A percentile compares a stretch with the other conserved stretches of the same genome.
phyloP scores from a whole-genome alignment of 2,888 invertebrate species.

The Drosophila quasianomalipes region DNA sequence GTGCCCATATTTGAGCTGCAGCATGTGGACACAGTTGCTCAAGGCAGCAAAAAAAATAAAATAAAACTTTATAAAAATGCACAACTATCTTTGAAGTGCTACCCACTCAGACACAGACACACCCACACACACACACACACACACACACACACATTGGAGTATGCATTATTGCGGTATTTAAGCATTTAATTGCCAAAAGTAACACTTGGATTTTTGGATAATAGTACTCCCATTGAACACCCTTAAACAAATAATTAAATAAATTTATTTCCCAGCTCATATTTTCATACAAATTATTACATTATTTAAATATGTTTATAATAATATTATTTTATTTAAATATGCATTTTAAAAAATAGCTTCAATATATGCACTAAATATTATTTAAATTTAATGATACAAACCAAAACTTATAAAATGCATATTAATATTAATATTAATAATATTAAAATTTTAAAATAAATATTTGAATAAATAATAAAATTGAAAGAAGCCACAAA shows the following conservation, averaged over 20 bases:
- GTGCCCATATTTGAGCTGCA: slow-evolving; percentile 51
- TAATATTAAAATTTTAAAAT: not conserved
- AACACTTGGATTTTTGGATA: not conserved
- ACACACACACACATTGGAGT: not conserved
- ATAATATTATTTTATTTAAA: not conserved
- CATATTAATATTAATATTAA: not conserved
- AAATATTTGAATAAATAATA: not conserved
- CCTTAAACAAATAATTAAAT: not conserved
- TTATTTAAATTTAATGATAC: too few species aligned
- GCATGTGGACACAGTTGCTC: slow-evolving; percentile 7
- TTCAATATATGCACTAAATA: not conserved
- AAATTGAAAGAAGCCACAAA: not conserved
- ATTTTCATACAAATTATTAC: not conserved
- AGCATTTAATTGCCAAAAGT: slow-evolving; percentile 12
- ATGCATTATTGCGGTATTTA: slow-evolving; percentile 14
- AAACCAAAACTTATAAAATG: not conserved
- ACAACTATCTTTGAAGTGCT: slow-evolving; percentile 9
- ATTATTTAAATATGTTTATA: too few species aligned
- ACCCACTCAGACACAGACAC: not conserved
- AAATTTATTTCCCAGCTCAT: not conserved
- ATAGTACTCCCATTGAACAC: not conserved
- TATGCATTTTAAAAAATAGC: not conserved
- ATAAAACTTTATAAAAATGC: slow-evolving; percentile 35
- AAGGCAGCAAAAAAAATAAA: slow-evolving; percentile 6
- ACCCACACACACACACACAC: not conserved